Base-by-base conservation (phyloP, 2,888 invertebrate genomes). In the Quadriops clusia region DNA sequence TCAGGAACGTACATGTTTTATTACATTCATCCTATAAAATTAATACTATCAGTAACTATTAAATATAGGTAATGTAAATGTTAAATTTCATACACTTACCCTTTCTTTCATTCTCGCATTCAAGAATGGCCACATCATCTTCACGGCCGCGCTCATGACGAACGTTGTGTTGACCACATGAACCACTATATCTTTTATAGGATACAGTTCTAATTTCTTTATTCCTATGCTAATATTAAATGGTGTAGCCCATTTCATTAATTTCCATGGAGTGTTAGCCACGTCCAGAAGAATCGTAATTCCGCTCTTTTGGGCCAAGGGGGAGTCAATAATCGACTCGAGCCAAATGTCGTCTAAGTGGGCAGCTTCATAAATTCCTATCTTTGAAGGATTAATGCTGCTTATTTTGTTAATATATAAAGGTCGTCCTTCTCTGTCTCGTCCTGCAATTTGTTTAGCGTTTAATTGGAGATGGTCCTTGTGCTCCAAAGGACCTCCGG, bases 291-390 rank as follows among this genome's bases (percentile, higher is more conserved):
- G 42, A 10, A 55, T 43, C 26, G 58, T 54, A 5, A 61, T 32
- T 3, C 63, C 63, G 21, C 54, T 51, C 32, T 45, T 37, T 36
- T 51, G 50, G 3, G 54, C 53, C 16, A 51, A 42, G 5, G 46
- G 43, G 31, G 54, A 51, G 28, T 58, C 55, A 32, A 58, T 33
- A 8, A 54, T 45, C 10, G 48, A 41, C 39, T 61, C 61, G 10
- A 60, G 29, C 55, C 56, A 58, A 3, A 57, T 41, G 35, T 58
- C 58, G 30, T 61, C 59, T 11, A 60, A 43, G 23, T 52, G 45
- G 6, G 54, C 43, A 18, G 58, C 38, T 27, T 60, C 57, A 16
- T 45, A 32, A 3, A 58, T 30, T 4, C 40, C 37, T 31, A 51
- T 48, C 29, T 42, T 47, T 1, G 41, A 37, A 1, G 50, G 40